Evolutionary conservation across 2,888 invertebrate genomes (phyloP), one percentile per base, ranked within the genome.

Genomic region (Ochlodes sylvanus): DNA sequence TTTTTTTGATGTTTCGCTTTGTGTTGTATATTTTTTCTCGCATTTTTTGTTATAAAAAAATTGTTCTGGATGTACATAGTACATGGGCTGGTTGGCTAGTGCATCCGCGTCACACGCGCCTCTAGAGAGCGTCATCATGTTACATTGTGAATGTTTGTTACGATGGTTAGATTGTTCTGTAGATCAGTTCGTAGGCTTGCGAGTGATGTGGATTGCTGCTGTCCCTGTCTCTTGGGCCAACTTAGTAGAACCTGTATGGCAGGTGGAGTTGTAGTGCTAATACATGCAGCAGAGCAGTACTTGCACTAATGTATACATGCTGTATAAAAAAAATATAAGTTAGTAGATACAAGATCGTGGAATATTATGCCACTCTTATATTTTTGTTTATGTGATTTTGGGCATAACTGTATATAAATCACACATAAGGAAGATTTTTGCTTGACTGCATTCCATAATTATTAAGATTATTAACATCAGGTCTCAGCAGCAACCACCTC

Each of bases 51-150:
- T 71, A 65, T 76, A 70, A 84, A 68, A 90, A 90, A 90, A 91
- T 90, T 89, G 91, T 92, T 92, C 90, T 90, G 91, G 90, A 90
- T 86, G 80, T 80, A 79, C 81, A 83, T 82, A 75, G 78, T 82
- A 85, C 81, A 84, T 81, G 81, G 84, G 80, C 80, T 75, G 79
- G 81, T 85, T 84, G 87, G 87, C 85, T 89, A 89, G 89, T 89
- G 89, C 89, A 90, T 88, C 88, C 79, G 83, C 83, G 81, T 84
- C 85, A 82, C 77, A 82, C 80, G 77, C 82, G 85, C 84, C 84
- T 86, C 81, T 89, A 88, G 85, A 84, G 77, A 79, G 75, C 80
- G 80, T 84, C 80, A 81, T 81, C 75, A 75, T 74, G 74, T 67
- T 75, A 72, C 69, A 73, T 73, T 75, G 83, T 89, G 86, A 85